Evolutionary conservation across 2,888 invertebrate species (phyloP), one percentile per base, ranked within the genome.

Genomic region (Pterobdella sp.): DNA sequence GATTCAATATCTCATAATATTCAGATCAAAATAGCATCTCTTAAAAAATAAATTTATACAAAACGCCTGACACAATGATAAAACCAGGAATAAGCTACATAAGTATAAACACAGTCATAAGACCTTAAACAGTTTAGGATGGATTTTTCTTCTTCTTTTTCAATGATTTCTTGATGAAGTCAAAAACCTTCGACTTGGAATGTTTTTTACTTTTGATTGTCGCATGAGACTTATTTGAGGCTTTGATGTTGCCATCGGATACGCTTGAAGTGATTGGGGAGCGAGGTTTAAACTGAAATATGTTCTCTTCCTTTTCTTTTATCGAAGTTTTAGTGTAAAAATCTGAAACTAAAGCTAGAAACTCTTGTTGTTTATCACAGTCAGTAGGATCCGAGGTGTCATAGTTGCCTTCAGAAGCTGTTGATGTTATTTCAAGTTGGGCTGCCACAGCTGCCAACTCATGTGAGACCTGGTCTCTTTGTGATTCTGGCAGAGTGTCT

Each of bases 181-280:
- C 26, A 3, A 56, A 56, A 56, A 56, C 26, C n/a, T 56, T 56
- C 4, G 60, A 56, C 26, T 56, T 56, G 7, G 60, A 56, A 56
- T 56, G 60, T 22, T n/a, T n/a, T 56, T 56, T 56, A 56, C 26
- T 26, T 22, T 56, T 56, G 4, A 7, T 3, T 22, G 4, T 3
- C n/a, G n/a, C n/a, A n/a, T n/a, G n/a, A 26, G 18, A 3, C 26
- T 56, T 22, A 22, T 18, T 56, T 26, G n/a, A 56, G n/a, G 7
- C 60, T n/a, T 56, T 56, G 60, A 56, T 56, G n/a, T 56, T 22
- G 4, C 60, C 60, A 26, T 56, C 60, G n/a, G 60, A 56, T 22
- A 56, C n/a, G 60, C 60, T 56, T 22, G 60, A 14, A 26, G 60
- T 56, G 60, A 56, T 56, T 4, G 60, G 60, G n/a, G 60, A 56